These are phyloP conservation scores for Conomelus anceps DNA, from an alignment of 2,888 invertebrate genomes.

Conservation along the genomic window DNA sequence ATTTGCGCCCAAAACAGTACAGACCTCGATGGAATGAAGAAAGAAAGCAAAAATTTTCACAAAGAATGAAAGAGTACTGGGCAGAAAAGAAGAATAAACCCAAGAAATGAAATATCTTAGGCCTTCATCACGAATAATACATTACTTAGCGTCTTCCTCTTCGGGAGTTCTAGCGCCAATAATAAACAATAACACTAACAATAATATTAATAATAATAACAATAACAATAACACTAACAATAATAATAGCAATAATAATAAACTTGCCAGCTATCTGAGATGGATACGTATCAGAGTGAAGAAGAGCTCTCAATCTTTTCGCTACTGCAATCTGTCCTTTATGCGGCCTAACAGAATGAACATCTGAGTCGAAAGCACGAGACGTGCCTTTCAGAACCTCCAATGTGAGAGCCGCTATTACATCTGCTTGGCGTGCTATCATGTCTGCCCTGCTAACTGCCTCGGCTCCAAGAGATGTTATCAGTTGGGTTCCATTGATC, in stretches of 20 bases:
- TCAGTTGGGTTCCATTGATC: conserved; percentile 62
- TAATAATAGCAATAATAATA: background rate
- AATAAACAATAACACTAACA: background rate
- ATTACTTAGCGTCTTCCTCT: no score
- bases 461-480: conserved; percentile 53
- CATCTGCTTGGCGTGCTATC: conserved; percentile 33
- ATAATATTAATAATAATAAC: background rate
- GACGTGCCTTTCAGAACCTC: conserved; percentile 56
- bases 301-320: conserved; percentile 47
- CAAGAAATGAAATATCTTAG: no score
- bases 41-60: no score
- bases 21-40: no score
- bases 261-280: conserved; percentile 1
- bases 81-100: no score
- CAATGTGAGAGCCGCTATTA: background rate
- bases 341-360: conserved; percentile 56
- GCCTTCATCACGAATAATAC: no score
- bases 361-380: conserved; percentile 55
- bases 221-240: background rate
- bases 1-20: no score
- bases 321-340: conserved; percentile 55
- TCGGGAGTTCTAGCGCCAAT: no score
- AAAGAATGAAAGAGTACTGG: no score
- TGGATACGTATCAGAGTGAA: background rate
- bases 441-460: background rate